These are phyloP conservation scores for Lasioglossum leucozonium DNA, from an alignment of 2,888 invertebrate species.

Conservation along the genomic window DNA sequence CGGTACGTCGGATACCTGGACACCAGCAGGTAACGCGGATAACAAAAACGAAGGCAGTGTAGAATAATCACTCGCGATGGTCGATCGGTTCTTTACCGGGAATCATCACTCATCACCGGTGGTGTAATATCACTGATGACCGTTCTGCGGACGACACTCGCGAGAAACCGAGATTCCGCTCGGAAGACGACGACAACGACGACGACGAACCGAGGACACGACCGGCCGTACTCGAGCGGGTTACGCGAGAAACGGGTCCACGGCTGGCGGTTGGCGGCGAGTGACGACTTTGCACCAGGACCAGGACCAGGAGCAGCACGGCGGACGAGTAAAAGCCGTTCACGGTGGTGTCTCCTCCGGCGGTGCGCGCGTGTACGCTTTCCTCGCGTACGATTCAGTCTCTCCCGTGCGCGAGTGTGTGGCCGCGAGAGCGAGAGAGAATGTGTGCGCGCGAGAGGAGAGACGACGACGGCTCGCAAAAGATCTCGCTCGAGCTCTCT, in stretches of 20 bases:
- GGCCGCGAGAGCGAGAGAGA: conserved; percentile 42
- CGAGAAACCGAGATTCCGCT: conserved; percentile 31
- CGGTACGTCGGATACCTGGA: background rate
- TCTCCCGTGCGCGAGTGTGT: conserved; percentile 45
- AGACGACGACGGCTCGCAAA: conserved; percentile 64
- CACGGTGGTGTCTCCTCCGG: conserved; percentile 30
- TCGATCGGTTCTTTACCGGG: conserved; percentile 25
- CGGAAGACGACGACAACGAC: background rate
- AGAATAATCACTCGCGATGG: conserved; percentile 35
- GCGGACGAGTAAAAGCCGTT: conserved; percentile 55
- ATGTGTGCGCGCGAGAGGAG: conserved; percentile 54
- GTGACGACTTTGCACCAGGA: conserved; percentile 48
- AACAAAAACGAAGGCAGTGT: background rate
- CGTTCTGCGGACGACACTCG: conserved; percentile 69
- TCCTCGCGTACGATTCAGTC: conserved; percentile 57
- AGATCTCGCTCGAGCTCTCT: conserved; percentile 84
- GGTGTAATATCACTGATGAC: conserved; percentile 5
- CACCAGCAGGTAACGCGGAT: background rate
- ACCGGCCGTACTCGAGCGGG: conserved; percentile 8
- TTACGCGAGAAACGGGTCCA: conserved; percentile 25
- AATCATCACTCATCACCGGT: conserved; percentile 54
- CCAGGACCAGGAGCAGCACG: conserved; percentile 37
- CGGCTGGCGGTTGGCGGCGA: conserved; percentile 18
- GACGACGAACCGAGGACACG: background rate
- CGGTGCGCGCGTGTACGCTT: conserved; percentile 60